Percentiles rank a stretch among this genome's conserved stretches.
These are phyloP conservation scores for Melinaea marsaeus DNA, from an alignment of 2,888 invertebrate species.

Conservation along the genomic window DNA sequence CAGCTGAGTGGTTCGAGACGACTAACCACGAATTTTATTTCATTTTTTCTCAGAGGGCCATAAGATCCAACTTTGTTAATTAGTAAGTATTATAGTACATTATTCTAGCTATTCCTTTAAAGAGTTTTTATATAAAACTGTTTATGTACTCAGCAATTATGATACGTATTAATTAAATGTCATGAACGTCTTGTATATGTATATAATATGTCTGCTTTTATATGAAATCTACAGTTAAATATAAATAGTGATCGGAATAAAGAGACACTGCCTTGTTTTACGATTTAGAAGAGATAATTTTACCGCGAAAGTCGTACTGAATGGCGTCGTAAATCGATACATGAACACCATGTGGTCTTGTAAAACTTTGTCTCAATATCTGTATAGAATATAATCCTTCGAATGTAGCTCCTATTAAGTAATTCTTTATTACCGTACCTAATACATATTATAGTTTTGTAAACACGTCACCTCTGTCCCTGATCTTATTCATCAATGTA, in stretches of 20 bases:
- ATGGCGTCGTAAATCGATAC: slow-evolving; percentile 64
- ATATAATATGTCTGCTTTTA: neutral
- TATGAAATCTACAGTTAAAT: neutral
- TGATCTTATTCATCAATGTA: neutral
- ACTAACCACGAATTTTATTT: slow-evolving; percentile 31
- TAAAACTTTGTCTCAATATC: neutral
- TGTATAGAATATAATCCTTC: too few relatives aligned
- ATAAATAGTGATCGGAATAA: neutral
- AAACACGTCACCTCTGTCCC: too few relatives aligned
- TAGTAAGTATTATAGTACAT: slow-evolving; percentile 54
- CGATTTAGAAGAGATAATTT: slow-evolving; percentile 28
- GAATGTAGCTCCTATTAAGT: too few relatives aligned
- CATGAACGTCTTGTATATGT: slow-evolving; percentile 8
- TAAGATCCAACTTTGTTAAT: slow-evolving; percentile 63
- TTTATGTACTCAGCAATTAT: neutral
- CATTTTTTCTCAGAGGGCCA: slow-evolving; percentile 53
- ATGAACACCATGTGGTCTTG: slow-evolving; percentile 44
- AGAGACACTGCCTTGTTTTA: neutral
- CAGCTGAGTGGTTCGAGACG: slow-evolving; percentile 52
- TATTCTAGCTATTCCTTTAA: too few relatives aligned
- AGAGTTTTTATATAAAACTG: too few relatives aligned
- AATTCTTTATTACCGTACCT: too few relatives aligned
- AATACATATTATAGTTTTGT: too few relatives aligned
- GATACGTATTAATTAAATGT: neutral
- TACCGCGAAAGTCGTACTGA: slow-evolving; percentile 43